These are phyloP conservation scores for Ophonus ardosiacus DNA, from an alignment of 2,888 invertebrate species.

Conservation along the genomic window DNA sequence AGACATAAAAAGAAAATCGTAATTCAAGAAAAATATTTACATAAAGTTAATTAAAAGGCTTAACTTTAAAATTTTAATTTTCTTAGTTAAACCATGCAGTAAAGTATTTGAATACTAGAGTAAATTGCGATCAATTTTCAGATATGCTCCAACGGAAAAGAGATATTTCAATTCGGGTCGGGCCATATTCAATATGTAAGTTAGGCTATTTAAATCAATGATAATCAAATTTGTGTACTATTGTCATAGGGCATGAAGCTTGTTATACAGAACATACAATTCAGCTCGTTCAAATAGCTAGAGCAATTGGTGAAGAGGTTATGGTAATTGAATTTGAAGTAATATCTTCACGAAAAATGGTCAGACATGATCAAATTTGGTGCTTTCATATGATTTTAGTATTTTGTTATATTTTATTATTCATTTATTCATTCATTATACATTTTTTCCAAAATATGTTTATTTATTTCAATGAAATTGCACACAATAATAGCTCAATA, in stretches of 20 bases:
- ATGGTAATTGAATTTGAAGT: background rate
- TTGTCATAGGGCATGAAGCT: background rate
- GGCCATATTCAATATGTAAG: conserved; percentile 1
- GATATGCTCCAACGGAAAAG: background rate
- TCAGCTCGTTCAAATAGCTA: background rate
- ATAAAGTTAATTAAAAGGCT: background rate
- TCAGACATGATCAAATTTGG: background rate
- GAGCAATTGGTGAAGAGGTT: background rate
- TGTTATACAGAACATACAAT: conserved; percentile 12
- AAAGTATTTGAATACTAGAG: background rate
- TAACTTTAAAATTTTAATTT: background rate
- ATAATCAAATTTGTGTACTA: conserved; percentile 15
- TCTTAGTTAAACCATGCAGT: background rate
- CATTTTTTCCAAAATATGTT: no score
- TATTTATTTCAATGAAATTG: no score
- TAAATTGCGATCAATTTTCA: conserved; percentile 18
- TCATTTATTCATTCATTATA: no score
- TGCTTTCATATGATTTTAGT: no score
- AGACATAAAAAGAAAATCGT: background rate
- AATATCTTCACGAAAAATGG: background rate
- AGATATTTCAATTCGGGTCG: conserved; percentile 24
- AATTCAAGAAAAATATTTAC: conserved; percentile 12
- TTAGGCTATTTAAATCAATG: conserved; percentile 10
- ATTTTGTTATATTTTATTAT: no score
- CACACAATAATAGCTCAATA: no score